Evolutionary conservation across 2,888 invertebrate species (phyloP), one percentile per base, ranked within the genome.

Genomic region (Parnassius orleans): DNA sequence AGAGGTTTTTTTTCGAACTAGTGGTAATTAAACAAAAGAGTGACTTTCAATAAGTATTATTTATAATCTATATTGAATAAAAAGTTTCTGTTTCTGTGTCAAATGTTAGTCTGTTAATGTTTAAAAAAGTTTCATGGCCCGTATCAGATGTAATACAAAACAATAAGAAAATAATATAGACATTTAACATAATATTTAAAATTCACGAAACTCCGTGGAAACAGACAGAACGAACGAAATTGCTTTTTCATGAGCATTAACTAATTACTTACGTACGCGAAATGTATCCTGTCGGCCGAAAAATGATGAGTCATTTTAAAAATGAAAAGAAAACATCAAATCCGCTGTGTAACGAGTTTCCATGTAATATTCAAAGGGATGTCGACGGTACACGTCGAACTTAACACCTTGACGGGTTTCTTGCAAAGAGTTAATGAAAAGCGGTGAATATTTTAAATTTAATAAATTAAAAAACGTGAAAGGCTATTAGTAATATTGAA

Each of bases 361-460:
- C 61, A 65, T 68, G 64, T 63, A 68, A 70, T 69, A 68, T 73
- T 68, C 69, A 69, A 67, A 66, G 58, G 63, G 59, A 63, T 66
- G 63, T 64, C 66, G 57, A 60, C 64, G 67, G 61, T 60, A 66
- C 64, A 64, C 65, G 68, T 68, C 69, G 61, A 53, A 63, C 57
- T 63, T 66, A 68, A 69, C 69, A 71, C 65, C 66, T 76, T 77
- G 73, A 73, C 68, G 68, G 77, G 78, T 61, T 78, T 78, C 77
- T 66, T 68, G 64, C 69, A 66, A 33, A 66, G 66, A 70, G 69
- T 70, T 69, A 70, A 67, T 66, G 66, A 67, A 61, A 60, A 58
- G 59, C 60, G 61, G 53, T 65, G 60, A 65, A 66, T 57, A 53
- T 61, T 41, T 64, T 58, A 59, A 54, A 55, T 24, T 46, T 55